Base-by-base conservation (phyloP, 2,888 invertebrate genomes). In the Temnothorax unifasciatus region DNA sequence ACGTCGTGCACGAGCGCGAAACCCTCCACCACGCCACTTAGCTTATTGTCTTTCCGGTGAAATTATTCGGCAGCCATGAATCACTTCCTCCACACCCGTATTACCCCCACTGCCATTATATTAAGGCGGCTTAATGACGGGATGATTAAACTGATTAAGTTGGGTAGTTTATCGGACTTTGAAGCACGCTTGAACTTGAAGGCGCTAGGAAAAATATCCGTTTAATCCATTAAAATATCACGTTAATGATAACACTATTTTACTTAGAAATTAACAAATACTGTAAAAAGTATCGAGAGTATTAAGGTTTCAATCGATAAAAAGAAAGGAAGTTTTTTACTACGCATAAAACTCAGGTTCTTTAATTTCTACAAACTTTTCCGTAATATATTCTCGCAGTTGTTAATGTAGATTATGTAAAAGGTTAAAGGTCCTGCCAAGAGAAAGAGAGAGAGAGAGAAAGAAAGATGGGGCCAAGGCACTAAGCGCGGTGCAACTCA, bases 21-120 rank as follows among this genome's bases (percentile, higher is more conserved):
- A 73, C 68, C 86, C 86, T 54, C 73, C 82, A 66, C 79, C 69
- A 66, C 50, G 73, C 87, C 90, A 92, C 92, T 92, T 90, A 90
- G 90, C 91, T 92, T 92, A 92, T 92, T 92, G 92, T 92, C 92
- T 89, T 90, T 88, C 87, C 85, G 84, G 86, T 66, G 90, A 86
- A 91, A 91, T 91, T 90, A 91, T 91, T 90, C 89, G 88, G 66
- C 85, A 82, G 75, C 84, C 84, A 89, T 91, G 90, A 91, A 91
- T 91, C 91, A 90, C 89, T 71, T 89, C 82, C 87, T 87, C 82
- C 77, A 81, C 57, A 29, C 34, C 34, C 64, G 29, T 59, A 47
- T 79, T 77, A 64, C 44, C 81, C 84, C 47, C 68, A 59, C 73
- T 74, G 83, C 82, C 75, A 73, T 88, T 90, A n/a, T n/a, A 88